Evolutionary conservation across 2,888 invertebrate genomes (phyloP), one percentile per base, ranked within the genome.

Genomic region (Elegia similella): DNA sequence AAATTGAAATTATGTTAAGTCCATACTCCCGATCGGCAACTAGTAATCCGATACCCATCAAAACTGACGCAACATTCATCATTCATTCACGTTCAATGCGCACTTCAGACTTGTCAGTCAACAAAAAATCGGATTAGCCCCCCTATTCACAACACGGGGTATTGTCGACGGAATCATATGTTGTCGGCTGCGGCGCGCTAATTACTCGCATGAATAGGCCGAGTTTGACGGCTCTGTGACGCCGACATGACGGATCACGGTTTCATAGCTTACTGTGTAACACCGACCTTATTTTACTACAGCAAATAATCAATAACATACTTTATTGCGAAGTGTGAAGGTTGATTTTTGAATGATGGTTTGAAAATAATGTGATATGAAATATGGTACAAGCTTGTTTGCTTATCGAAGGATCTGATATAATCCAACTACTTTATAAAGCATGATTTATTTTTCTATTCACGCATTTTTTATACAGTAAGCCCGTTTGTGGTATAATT

Each of bases 191-290:
- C 77, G 74, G 78, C 78, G 72, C 72, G 77, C 80, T 86, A 86
- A 86, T 86, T 84, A 84, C 76, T 67, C 78, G 79, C 75, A 61
- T 79, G 80, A 82, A 81, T 82, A 42, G 56, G 15, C 42, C 74
- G 77, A 73, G 75, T 78, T 80, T 83, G 82, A 81, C 78, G 72
- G 69, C 61, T 63, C 60, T 58, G 64, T 72, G 73, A 73, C 70
- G 61, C 65, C 60, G 56, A 63, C 62, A 59, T 64, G 60, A 61
- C 60, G 52, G 42, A 59, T 55, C 62, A 15, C 61, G 62, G 67
- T 48, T 32, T 46, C 16, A 48, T 48, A 42, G 56, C 42, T 42
- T 17, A 42, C 56, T 48, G 56, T 56, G 56, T 56, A 48, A 29
- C 42, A 48, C 47, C 47, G 69, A 70, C 65, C 72, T 66, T 68